phyloP scores from a whole-genome alignment of 2,797 vertebrate species.

The Urophycis tenuis region DNA sequence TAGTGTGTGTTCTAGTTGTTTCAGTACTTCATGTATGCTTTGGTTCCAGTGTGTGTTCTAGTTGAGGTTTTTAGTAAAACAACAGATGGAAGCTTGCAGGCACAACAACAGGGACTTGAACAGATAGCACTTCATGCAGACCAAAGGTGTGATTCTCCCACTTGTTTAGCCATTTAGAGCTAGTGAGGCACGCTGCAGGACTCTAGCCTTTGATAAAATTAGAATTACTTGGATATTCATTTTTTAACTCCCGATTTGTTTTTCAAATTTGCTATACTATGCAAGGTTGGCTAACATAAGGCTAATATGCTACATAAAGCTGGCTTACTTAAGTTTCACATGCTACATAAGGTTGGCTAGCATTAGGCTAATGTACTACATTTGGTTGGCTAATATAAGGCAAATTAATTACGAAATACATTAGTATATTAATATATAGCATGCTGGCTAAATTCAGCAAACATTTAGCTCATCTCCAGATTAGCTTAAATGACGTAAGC shows the following conservation, averaged over 20 bases:
- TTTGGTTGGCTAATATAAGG: background rate
- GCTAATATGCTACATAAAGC: background rate
- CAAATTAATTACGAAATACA: too few relatives aligned
- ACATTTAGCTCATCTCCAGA: background rate
- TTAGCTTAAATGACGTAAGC: background rate
- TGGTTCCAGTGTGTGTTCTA: background rate
- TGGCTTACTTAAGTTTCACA: background rate
- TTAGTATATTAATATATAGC: too few relatives aligned
- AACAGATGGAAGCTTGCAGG: background rate
- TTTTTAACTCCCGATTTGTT: background rate
- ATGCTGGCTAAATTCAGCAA: background rate
- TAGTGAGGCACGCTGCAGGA: background rate
- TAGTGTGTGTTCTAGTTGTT: background rate
- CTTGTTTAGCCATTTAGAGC: background rate
- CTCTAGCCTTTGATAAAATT: background rate
- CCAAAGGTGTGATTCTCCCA: background rate
- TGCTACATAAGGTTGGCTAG: background rate
- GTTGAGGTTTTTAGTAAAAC: background rate
- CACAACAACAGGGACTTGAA: conserved; percentile 2
- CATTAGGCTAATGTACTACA: background rate
- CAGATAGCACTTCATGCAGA: background rate
- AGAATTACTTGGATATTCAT: background rate
- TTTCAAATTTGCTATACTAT: background rate
- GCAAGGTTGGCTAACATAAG: background rate
- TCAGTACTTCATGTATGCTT: background rate